Base-by-base conservation (phyloP, 2,797 vertebrate genomes). In the Chanos chanos region DNA sequence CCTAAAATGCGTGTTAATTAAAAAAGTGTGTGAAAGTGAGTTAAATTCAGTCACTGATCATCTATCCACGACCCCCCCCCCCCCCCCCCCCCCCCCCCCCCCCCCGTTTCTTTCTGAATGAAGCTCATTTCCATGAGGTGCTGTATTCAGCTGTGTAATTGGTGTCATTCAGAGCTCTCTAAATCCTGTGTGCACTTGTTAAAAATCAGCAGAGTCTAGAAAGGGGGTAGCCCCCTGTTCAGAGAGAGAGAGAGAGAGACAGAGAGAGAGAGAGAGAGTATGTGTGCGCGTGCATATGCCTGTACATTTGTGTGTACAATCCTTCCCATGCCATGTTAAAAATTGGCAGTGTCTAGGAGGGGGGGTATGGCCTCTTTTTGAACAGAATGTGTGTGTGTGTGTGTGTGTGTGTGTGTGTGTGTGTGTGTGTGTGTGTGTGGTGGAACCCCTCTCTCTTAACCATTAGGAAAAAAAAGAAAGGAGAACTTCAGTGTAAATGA, bases 91-190 rank as follows among this genome's bases (percentile, higher is more conserved):
- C 5, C 13, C 39, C 34, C 33, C 16, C 28, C 45, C 50, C 37
- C 13, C 39, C 47, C 61, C 39, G 50, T 53, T 41, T 57, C 53
- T 25, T 45, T 33, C 25, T 56, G 70, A 72, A 66, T 69, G 37
- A 59, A 36, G 12, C 59, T 71, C 63, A 78, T 76, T 76, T 76
- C 68, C 73, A 76, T 76, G 71, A 62, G 61, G 59, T 61, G 61
- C 61, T 48, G 59, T 73, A 70, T 76, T 68, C 63, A 73, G 60
- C 13, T 57, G 48, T 75, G 75, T 78, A 75, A 78, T 78, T 78
- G 68, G 73, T 69, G 34, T 48, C 68, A 71, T 75, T 75, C 73
- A 73, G 60, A 66, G 28, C 48, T 50, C 52, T 59, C 65, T 60
- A 70, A 75, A 75, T 78, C 72, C 68, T 62, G 41, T 73, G 71